Percentiles rank a stretch among this genome's conserved stretches.
Conservation (phyloP, 2,888 invertebrate species). For the Rhodophaea formosa region DNA sequence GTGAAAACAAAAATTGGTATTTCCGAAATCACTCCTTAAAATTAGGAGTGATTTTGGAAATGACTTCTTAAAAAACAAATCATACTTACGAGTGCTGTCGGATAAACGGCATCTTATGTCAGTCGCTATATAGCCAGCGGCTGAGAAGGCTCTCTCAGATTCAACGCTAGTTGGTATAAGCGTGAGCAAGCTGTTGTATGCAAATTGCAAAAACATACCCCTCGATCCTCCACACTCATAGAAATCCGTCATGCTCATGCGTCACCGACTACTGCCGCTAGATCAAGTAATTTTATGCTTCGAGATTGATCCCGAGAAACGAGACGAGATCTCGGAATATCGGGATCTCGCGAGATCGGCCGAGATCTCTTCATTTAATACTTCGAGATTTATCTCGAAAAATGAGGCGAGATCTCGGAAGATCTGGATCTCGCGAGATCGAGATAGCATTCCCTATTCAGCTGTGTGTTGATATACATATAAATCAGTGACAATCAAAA, state of each 20-base stretch:
- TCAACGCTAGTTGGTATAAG: conserved; percentile 30
- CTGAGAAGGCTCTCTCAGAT: conserved; percentile 28
- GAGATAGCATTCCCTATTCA: not conserved
- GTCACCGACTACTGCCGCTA: not conserved
- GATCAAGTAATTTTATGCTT: not conserved
- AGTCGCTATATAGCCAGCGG: conserved; percentile 25
- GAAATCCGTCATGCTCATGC: not conserved
- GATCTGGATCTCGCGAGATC: not conserved
- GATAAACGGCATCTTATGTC: conserved; percentile 26
- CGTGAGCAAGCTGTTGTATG: too few relatives aligned
- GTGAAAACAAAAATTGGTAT: too few relatives aligned
- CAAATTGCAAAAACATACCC: too few relatives aligned
- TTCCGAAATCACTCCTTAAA: too few relatives aligned
- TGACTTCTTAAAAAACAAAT: conserved; percentile 27
- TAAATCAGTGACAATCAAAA: too few relatives aligned
- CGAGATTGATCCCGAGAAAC: not conserved
- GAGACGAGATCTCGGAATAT: not conserved
- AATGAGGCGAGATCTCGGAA: not conserved
- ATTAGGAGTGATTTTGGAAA: conserved; percentile 22
- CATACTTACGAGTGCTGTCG: conserved; percentile 23
- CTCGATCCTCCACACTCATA: too few relatives aligned
- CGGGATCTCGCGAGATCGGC: not conserved
- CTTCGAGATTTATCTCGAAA: not conserved
- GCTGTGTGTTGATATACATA: too few relatives aligned
- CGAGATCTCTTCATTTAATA: not conserved